Evolutionary conservation across 1,140 invertebrate species (phyloP), one percentile per base, ranked within the genome.

Genomic region (Parasteatoda tepidariorum): DNA sequence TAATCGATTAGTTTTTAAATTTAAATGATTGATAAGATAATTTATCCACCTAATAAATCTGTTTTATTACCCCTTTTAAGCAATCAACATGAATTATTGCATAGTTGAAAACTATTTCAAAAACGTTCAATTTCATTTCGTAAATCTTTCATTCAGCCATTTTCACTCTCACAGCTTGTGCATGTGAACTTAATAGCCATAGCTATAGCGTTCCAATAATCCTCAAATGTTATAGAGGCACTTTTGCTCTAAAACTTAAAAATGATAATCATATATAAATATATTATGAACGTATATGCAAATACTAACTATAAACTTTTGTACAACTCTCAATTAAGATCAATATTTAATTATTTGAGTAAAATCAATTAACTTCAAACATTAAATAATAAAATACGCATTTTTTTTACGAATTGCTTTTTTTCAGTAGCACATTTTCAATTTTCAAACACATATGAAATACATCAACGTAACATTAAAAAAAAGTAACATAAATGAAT

Each of bases 251-350:
- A 48, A 22, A 68, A 79, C 62, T 68, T 57, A 68, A 38, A 13
- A 22, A 22, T 31, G 31, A 30, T 18, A 33, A 24, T 15, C 30
- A 54, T 18, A 31, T 67, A 79, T 67, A 79, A 68, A 79, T 79
- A 79, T 79, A 67, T 31, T 79, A 79, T 48, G 48, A 79, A 67
- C 41, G 33, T 79, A 64, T 41, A 79, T 59, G 54, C 30, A 28
- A 30, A 68, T 34, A 66, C 26, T 66, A 78, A 67, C 48, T 38
- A 79, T 41, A 79, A 24, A 30, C 34, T 30, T 73, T 48, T 24
- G 67, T 68, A 79, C 48, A 79, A 79, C 76, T 48, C 41, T 31
- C n/a, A 48, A 70, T 22, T 48, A 26, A 70, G 18, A 70, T 22
- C 13, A 24, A 30, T 61, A 48, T 4, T 48, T 48, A 4, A 48